Evolutionary conservation across 2,113 vertebrate genomes (phyloP).

Genomic region (Psammodynastes pulverulentus): DNA sequence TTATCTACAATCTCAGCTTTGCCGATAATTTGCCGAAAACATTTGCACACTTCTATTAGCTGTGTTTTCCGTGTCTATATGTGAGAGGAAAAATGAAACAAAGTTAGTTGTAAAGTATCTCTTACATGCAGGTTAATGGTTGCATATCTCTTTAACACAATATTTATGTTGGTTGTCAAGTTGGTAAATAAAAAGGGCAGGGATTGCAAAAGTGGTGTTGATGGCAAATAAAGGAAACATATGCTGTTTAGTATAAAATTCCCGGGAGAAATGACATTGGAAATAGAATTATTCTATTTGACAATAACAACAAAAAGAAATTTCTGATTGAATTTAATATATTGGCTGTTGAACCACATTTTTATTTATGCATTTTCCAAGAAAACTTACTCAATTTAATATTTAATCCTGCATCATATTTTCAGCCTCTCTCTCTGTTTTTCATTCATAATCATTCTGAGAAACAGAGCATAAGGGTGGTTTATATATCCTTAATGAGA

Average conservation of each 20-base stretch:
- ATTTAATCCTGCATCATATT: not conserved
- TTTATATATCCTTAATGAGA: not conserved
- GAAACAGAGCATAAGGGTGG: not conserved
- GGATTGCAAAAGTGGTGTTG: not conserved
- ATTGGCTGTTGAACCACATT: not conserved
- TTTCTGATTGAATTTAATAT: not conserved
- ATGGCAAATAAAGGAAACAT: not conserved
- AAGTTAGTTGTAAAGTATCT: conserved; percentile 42
- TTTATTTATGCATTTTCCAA: not conserved
- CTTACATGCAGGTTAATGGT: not conserved
- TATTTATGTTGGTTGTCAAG: not conserved
- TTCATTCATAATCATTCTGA: not conserved
- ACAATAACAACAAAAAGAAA: not conserved
- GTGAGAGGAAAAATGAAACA: conserved; percentile 38
- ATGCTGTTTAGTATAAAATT: not conserved
- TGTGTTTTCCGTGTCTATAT: not conserved
- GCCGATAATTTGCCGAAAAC: conserved; percentile 67
- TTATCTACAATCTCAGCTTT: conserved; percentile 72
- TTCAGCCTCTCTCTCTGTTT: not conserved
- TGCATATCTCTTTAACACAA: not conserved
- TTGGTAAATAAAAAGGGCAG: not conserved
- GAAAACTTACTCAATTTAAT: not conserved
- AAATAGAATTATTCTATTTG: not conserved
- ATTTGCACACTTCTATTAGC: not conserved
- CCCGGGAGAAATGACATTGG: not conserved